These are phyloP conservation scores for Vidua macroura DNA, from an alignment of 2,113 vertebrate species.

Conservation along the genomic window DNA sequence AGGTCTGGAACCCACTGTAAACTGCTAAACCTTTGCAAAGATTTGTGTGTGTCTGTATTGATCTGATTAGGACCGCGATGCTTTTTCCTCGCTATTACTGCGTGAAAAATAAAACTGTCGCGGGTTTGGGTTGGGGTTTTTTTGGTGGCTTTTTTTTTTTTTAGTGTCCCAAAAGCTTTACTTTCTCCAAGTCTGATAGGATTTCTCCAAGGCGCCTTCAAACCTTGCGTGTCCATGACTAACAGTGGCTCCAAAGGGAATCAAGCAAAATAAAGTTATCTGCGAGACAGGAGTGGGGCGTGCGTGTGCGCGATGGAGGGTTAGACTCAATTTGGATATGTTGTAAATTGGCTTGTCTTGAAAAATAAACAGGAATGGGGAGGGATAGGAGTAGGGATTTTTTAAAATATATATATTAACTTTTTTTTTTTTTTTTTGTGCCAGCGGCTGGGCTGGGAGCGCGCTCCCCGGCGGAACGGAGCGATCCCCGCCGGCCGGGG, in stretches of 20 bases:
- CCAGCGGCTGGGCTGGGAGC: neutral
- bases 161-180: neutral
- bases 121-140: neutral
- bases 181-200: conserved; percentile 71
- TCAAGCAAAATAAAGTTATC: conserved; percentile 13
- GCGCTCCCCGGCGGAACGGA: neutral
- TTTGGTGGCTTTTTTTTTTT: neutral
- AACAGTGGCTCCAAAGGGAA: neutral
- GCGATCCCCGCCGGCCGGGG: neutral
- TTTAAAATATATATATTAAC: neutral
- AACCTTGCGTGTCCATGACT: neutral
- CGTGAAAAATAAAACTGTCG: conserved; percentile 71
- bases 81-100: conserved; percentile 33
- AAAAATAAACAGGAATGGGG: neutral
- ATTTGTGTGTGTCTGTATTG: conserved; percentile 83
- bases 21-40: conserved; percentile 80
- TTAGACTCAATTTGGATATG: neutral
- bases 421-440: neutral
- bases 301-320: neutral
- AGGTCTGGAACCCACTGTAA: conserved; percentile 81
- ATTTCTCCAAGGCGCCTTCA: conserved; percentile 68
- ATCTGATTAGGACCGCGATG: conserved; percentile 83
- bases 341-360: neutral
- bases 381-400: too few relatives aligned
- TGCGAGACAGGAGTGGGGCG: neutral